Percentiles rank a stretch among this genome's conserved stretches.
Conservation (phyloP, 2,888 invertebrate species). For the Amorpha juglandis region DNA sequence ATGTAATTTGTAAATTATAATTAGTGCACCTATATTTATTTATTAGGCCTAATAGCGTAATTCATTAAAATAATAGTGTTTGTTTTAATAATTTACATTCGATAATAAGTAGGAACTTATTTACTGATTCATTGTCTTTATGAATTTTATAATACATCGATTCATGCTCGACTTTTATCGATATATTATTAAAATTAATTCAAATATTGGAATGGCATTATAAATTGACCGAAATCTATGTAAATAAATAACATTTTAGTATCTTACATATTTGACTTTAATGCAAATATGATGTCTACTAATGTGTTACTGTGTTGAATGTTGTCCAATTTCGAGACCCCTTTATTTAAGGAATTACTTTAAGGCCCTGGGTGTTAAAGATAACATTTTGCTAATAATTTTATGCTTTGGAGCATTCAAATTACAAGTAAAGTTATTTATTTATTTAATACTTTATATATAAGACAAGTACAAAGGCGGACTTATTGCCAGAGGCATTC, state of each 20-base stretch:
- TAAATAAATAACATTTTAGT: neutral
- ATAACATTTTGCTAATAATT: neutral
- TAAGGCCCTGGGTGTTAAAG: neutral
- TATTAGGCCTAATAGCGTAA: neutral
- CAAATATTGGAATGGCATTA: slow-evolving; percentile 6
- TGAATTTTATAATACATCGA: slow-evolving; percentile 3
- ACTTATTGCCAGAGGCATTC: too few relatives aligned
- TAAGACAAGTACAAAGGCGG: too few relatives aligned
- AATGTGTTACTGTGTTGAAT: slow-evolving; percentile 15
- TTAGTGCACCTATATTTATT: neutral
- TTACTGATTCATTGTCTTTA: neutral
- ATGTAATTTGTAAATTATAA: neutral
- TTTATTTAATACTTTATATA: too few relatives aligned
- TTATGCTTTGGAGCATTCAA: too few relatives aligned
- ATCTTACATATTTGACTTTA: slow-evolving; percentile 29
- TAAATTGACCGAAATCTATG: neutral
- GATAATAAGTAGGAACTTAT: neutral
- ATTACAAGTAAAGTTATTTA: too few relatives aligned
- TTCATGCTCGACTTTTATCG: slow-evolving; percentile 20
- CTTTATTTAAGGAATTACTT: neutral
- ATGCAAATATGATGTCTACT: slow-evolving; percentile 27
- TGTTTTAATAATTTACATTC: neutral
- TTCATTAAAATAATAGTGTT: neutral
- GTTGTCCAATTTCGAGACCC: slow-evolving; percentile 12
- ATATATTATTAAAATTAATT: slow-evolving; percentile 23